Percentiles rank a stretch among this genome's conserved stretches.
phyloP scores from a whole-genome alignment of 2,797 vertebrate species.

The Pseudomugil gertrudae region DNA sequence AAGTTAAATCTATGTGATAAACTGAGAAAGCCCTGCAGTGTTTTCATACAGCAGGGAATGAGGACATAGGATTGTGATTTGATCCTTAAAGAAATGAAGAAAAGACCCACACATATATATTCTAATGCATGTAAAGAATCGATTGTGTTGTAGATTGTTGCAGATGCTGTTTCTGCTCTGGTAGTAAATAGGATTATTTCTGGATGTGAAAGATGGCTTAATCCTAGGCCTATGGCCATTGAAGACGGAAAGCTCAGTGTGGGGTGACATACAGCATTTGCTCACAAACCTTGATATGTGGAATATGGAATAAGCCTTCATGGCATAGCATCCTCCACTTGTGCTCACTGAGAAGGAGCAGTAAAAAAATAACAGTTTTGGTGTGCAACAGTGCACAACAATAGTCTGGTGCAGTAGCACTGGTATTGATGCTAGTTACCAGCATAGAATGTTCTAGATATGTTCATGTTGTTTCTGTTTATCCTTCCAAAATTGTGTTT shows the following conservation, averaged over 20 bases:
- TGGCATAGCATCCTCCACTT: slow-evolving; percentile 27
- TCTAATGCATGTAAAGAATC: slow-evolving; percentile 27
- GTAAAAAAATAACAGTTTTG: slow-evolving; percentile 27
- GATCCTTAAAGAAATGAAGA: slow-evolving; percentile 5
- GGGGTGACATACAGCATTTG: slow-evolving; percentile 46
- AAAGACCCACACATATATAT: slow-evolving; percentile 18
- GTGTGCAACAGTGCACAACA: slow-evolving; percentile 44
- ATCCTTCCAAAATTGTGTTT: background rate
- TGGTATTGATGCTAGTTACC: slow-evolving; percentile 29
- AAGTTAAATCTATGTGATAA: slow-evolving; percentile 2
- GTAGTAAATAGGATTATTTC: slow-evolving; percentile 47
- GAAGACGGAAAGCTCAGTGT: slow-evolving; percentile 45
- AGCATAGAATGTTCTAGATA: slow-evolving; percentile 23
- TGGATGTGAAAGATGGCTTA: slow-evolving; percentile 42
- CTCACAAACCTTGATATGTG: slow-evolving; percentile 51
- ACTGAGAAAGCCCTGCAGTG: slow-evolving; percentile 1
- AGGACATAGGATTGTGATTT: slow-evolving; percentile 3
- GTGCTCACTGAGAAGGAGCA: slow-evolving; percentile 34
- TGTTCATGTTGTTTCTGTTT: slow-evolving; percentile 11
- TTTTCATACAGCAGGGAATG: slow-evolving; percentile 2
- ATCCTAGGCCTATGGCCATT: slow-evolving; percentile 54
- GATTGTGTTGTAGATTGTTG: slow-evolving; percentile 23
- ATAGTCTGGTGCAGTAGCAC: slow-evolving; percentile 26
- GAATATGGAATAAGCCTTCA: slow-evolving; percentile 53
- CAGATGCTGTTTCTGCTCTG: slow-evolving; percentile 37